Conservation (phyloP, 2,113 vertebrate species). For the Amphilophus citrinellus region DNA sequence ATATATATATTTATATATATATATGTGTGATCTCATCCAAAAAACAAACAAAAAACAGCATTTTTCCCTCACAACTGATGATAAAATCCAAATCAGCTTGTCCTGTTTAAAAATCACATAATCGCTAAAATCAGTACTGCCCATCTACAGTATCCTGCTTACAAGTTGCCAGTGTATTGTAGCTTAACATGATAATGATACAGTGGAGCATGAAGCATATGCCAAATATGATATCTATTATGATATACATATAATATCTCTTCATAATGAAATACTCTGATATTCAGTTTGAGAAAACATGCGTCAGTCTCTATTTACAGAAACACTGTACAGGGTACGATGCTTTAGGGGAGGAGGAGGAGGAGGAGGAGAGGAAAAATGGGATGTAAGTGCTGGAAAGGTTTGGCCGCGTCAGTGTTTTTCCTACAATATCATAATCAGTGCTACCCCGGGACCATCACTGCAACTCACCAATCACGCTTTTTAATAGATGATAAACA, state of each 20-base stretch:
- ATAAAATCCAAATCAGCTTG: constrained; percentile 2
- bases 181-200: constrained; percentile 38
- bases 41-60: constrained; percentile 1
- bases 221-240: constrained; percentile 55
- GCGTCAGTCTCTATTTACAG: constrained; percentile 78
- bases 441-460: neutral
- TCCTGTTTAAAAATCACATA: constrained; percentile 34
- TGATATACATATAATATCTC: constrained; percentile 60
- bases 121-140: constrained; percentile 19
- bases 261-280: constrained; percentile 73
- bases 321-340: constrained; percentile 73
- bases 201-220: constrained; percentile 40
- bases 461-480: neutral
- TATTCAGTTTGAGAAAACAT: constrained; percentile 81
- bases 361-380: neutral
- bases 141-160: constrained; percentile 7
- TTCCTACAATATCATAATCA: constrained; percentile 5
- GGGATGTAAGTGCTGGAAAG: neutral
- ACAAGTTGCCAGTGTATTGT: constrained; percentile 41
- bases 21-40: constrained; percentile 13
- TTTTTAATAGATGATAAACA: neutral
- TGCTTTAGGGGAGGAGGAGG: neutral
- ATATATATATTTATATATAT: too few species aligned
- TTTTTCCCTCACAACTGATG: neutral
- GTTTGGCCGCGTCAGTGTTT: neutral